Base-by-base conservation (phyloP, 2,113 vertebrate genomes). In the Lathamus discolor region DNA sequence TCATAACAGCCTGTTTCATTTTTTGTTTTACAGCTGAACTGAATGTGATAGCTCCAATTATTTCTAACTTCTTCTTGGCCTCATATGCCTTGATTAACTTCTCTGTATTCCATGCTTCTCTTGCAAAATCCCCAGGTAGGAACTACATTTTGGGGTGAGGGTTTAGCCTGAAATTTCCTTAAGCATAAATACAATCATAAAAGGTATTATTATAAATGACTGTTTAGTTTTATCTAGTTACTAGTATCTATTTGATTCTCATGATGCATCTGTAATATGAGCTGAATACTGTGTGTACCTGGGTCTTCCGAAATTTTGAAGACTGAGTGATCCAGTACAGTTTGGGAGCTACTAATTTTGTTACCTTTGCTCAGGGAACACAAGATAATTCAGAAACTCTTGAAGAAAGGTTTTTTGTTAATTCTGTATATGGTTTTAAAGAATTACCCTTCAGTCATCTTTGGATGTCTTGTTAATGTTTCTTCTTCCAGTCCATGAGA, bases 31-130 rank as follows among this genome's bases (percentile, higher is more conserved):
- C 98, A 99, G 99, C 99, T 25, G 90, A 99, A 97, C 88, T 99
- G 97, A 99, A 99, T 73, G 76, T 98, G 62, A 99, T 99, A 79
- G 99, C 99, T 86, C 99, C 99, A 79, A 99, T 99, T 97, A 99
- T 99, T 97, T 99, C 99, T 72, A 99, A 99, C 96, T 99, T 99
- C 97, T 99, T 99, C 98, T 97, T 99, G 98, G 99, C 99, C 14
- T 99, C 99, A 4, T 99, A 99, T 39, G 99, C 99, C 83, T 97
- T 99, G 97, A 99, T 99, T 97, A 99, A 99, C 97, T 99, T 99
- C 97, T 99, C 99, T 4, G 99, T 99, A 90, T 99, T 99, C 97
- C 99, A 99, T 80, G 99, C 99, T 13, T 99, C 99, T 29, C 98
- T 99, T 97, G 99, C 99, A 70, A 99, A 99, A 97, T 99, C 99